Evolutionary conservation across 2,113 vertebrate species (phyloP).

Genomic region (Petromus typicus): DNA sequence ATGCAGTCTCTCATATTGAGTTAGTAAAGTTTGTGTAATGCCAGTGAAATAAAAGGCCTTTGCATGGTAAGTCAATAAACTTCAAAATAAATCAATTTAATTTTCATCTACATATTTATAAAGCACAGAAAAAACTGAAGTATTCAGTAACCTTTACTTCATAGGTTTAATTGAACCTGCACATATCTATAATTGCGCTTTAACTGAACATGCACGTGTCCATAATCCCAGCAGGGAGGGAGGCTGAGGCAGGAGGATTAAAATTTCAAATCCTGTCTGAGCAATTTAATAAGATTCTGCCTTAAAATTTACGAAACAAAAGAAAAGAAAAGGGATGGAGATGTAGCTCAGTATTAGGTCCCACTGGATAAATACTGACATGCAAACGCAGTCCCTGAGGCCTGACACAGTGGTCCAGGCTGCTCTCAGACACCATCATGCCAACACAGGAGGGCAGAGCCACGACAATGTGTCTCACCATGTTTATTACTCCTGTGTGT

Average conservation of each 20-base stretch:
- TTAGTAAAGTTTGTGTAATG: neutral
- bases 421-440: accelerated
- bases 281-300: neutral
- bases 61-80: neutral
- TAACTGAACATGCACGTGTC: too few species aligned
- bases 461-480: neutral
- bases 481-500: neutral
- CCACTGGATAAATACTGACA: neutral
- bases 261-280: neutral
- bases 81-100: neutral
- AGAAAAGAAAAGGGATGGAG: neutral
- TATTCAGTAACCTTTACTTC: neutral
- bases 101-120: neutral
- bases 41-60: neutral
- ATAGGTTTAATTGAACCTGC: too few species aligned
- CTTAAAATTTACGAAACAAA: neutral
- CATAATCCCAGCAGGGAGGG: neutral
- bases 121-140: neutral
- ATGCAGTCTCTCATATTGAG: neutral
- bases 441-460: accelerated
- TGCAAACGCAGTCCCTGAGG: neutral
- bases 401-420: accelerated
- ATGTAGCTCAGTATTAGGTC: neutral
- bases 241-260: neutral
- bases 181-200: accelerated